Conservation (phyloP, 1,140 invertebrate genomes). For the Macrocentrus cingulum region DNA sequence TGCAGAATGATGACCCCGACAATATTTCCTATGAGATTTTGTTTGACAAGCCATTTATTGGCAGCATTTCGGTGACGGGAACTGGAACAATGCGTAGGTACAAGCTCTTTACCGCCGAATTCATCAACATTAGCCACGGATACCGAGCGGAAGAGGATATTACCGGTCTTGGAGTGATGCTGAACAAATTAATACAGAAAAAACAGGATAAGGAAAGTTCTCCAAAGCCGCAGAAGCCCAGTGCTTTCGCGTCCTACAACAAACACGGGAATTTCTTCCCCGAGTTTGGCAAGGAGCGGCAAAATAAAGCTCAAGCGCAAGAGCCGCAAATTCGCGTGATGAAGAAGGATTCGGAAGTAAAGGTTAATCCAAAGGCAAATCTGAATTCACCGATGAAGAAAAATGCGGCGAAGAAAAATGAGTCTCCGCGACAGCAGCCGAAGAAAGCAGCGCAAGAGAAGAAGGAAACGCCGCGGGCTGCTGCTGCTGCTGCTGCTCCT, state of each 20-base stretch:
- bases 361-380: too few relatives aligned
- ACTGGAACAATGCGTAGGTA: conserved; percentile 60
- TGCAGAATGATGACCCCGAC: conserved; percentile 59
- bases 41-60: conserved; percentile 73
- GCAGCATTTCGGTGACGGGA: conserved; percentile 54
- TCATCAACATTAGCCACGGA: conserved; percentile 67
- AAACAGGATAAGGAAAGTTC: conserved; percentile 8
- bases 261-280: conserved; percentile 37
- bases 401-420: conserved; percentile 11
- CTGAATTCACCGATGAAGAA: too few relatives aligned
- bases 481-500: not conserved
- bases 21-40: conserved; percentile 71
- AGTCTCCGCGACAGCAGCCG: not conserved
- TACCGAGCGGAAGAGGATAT: conserved; percentile 51
- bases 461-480: not conserved
- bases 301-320: conserved; percentile 45
- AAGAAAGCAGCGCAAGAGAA: not conserved
- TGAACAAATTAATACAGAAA: conserved; percentile 20
- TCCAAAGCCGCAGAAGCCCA: conserved; percentile 18
- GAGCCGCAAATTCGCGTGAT: conserved; percentile 40
- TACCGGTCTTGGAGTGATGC: not conserved
- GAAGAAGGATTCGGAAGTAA: too few relatives aligned
- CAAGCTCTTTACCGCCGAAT: conserved; percentile 57
- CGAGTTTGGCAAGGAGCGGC: conserved; percentile 43
- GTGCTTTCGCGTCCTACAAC: conserved; percentile 30